Evolutionary conservation across 1,140 invertebrate species (phyloP).

Genomic region (Tetraneura akinire): DNA sequence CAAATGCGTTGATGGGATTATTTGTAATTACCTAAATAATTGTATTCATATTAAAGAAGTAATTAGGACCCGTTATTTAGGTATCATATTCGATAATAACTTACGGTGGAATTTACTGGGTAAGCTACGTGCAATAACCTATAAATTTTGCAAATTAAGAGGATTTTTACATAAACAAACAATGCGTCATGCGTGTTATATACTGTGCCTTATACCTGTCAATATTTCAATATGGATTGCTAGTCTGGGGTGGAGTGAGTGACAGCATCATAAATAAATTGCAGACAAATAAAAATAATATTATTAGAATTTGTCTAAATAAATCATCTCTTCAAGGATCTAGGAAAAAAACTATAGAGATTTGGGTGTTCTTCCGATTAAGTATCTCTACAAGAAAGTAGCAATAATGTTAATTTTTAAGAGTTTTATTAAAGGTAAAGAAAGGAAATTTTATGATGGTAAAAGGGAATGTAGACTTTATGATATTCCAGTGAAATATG

Average conservation of each 20-base stretch:
- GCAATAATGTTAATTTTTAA: neutral
- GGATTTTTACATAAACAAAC: no score
- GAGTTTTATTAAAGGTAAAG: neutral
- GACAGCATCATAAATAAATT: no score
- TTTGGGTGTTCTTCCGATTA: neutral
- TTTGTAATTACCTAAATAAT: neutral
- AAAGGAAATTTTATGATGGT: neutral
- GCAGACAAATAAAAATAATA: neutral
- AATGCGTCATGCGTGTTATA: no score
- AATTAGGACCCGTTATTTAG: slow-evolving; percentile 1
- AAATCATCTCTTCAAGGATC: neutral
- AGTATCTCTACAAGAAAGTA: neutral
- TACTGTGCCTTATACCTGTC: no score
- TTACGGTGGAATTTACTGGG: neutral
- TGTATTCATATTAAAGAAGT: slow-evolving; percentile 9
- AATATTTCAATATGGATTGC: no score
- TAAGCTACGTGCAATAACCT: no score
- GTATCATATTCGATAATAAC: neutral
- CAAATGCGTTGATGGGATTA: neutral
- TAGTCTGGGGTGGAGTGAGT: no score
- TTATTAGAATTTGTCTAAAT: neutral
- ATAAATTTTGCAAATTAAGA: no score
- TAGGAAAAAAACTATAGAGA: neutral
- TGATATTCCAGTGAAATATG: neutral
- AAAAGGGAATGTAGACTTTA: neutral